Evolutionary conservation across 2,888 invertebrate species (phyloP).

Genomic region (Keiferia lycopersicella): DNA sequence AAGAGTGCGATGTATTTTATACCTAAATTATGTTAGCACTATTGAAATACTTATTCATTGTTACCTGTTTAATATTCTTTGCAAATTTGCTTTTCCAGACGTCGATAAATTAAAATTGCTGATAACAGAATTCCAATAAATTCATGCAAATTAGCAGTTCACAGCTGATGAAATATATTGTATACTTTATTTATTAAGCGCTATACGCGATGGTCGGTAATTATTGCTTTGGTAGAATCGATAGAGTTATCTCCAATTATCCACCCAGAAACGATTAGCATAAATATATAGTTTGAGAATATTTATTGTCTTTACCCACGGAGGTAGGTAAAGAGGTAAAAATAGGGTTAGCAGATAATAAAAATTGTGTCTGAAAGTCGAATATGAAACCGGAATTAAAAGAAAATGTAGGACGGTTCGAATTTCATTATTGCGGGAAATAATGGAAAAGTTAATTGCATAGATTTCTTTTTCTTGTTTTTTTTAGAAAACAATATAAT

Average conservation of each 20-base stretch:
- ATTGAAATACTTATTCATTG: background rate
- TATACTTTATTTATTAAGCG: conserved; percentile 13
- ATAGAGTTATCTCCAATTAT: conserved; percentile 40
- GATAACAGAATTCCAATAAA: conserved; percentile 9
- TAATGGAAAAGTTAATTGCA: too few species aligned
- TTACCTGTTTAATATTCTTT: background rate
- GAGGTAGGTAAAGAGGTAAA: conserved; percentile 23
- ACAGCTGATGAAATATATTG: conserved; percentile 16
- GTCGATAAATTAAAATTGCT: conserved; percentile 7
- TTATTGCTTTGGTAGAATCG: conserved; percentile 19
- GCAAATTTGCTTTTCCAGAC: background rate
- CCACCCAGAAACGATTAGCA: conserved; percentile 39
- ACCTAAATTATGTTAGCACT: too few species aligned
- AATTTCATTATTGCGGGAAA: too few species aligned
- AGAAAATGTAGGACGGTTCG: too few species aligned
- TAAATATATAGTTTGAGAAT: conserved; percentile 38
- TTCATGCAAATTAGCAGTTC: conserved; percentile 16
- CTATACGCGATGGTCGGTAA: conserved; percentile 2
- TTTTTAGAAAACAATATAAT: too few species aligned
- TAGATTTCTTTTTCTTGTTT: too few species aligned
- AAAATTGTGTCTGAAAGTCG: too few species aligned
- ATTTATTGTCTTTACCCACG: conserved; percentile 36
- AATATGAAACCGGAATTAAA: too few species aligned
- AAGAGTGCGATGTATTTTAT: too few species aligned
- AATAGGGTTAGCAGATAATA: background rate